Base-by-base conservation (phyloP, 92 coral and sea anemone genomes). In the Parazoanthus darwini region DNA sequence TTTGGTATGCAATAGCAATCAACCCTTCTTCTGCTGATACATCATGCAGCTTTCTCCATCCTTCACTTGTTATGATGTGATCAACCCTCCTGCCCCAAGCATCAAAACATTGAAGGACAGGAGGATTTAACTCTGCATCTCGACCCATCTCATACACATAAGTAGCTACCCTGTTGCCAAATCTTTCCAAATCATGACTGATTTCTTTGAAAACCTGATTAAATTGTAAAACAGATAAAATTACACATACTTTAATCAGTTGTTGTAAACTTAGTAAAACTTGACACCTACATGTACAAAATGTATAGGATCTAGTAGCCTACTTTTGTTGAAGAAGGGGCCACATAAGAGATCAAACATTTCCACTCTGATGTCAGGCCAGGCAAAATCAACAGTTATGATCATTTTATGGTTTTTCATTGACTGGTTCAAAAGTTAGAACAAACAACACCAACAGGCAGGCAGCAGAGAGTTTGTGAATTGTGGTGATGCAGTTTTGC, bases 21-120 rank as follows among this genome's bases (percentile, higher is more conserved):
- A 96, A 86, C 14, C 98, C 98, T 82, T 94, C 98, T 66, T 94
- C 89, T 38, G 98, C 94, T 26, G 98, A 93, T 23, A 94, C 94
- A 74, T 89, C 95, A 89, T 96, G 97, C 70, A 96, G 89, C 65
- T 90, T 91, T 81, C 71, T 90, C 98, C 98, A 96, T 36, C 93
- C 98, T 46, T 89, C 85, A 77, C 98, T 94, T 20, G 98, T 94
- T 38, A 79, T 92, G 77, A 96, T 96, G 33, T 85, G 89, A 90
- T 94, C 98, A 18, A 96, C 91, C 58, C 96, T 92, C 79, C 72
- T 88, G 16, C 98, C 98, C 98, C 98, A 96, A 1, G 95, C 96
- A 90, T 96, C 98, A 94, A 93, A 94, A 54, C 90, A 92, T 73
- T 89, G 93, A 1, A 96, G 91, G 33, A 78, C 88, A 79, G 98